Conservation (phyloP, 2,797 vertebrate species). For the Fratercula arctica region DNA sequence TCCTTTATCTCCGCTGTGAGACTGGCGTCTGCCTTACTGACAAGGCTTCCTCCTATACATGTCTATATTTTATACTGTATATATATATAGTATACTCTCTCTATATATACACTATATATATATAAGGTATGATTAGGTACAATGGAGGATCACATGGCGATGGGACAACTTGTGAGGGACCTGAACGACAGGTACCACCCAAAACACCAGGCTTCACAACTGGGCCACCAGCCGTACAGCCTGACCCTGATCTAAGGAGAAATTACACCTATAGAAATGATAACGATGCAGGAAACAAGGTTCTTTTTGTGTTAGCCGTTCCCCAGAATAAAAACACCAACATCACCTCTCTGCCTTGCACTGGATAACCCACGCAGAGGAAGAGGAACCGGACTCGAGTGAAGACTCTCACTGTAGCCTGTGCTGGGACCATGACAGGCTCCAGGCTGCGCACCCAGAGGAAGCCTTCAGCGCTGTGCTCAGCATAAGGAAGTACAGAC, state of each 20-base stretch:
- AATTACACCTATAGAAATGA: neutral
- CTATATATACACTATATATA: neutral
- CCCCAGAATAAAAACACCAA: neutral
- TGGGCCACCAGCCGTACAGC: neutral
- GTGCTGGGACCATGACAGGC: neutral
- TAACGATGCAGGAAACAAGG: fast-evolving
- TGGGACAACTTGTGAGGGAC: neutral
- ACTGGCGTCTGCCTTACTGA: neutral
- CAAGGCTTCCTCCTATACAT: neutral
- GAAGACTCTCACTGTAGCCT: neutral
- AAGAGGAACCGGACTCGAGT: neutral
- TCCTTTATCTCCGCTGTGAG: neutral
- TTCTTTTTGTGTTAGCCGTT: neutral
- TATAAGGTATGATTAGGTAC: neutral
- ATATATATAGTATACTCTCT: too few relatives aligned
- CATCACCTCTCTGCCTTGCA: neutral
- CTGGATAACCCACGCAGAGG: neutral
- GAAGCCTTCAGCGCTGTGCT: neutral
- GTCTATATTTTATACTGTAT: neutral
- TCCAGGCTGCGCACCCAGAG: neutral
- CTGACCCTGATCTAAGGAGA: neutral
- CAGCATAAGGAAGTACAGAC: neutral
- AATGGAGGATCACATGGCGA: neutral
- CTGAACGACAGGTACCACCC: neutral
- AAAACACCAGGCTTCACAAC: neutral